A percentile compares a stretch with the other conserved stretches of the same genome.
These are phyloP conservation scores for Dendrolimus houi DNA, from an alignment of 2,888 invertebrate species.

Conservation along the genomic window DNA sequence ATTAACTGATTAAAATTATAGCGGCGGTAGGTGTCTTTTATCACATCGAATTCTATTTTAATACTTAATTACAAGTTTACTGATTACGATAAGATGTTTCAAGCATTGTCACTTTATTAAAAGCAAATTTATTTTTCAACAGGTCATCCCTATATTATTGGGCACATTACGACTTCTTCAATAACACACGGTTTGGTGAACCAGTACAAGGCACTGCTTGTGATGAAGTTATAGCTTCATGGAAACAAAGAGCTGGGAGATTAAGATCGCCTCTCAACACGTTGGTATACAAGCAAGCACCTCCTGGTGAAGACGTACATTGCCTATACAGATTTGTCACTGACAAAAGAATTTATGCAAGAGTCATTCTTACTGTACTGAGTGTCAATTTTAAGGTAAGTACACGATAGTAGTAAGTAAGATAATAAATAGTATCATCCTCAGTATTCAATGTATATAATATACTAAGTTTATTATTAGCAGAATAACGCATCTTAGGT, in stretches of 20 bases:
- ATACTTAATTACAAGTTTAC: too few relatives aligned
- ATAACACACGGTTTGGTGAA: conserved; percentile 91
- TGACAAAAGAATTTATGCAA: conserved; percentile 86
- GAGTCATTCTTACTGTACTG: conserved; percentile 86
- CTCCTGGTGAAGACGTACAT: conserved; percentile 83
- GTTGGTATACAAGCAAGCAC: conserved; percentile 88
- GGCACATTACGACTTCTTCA: conserved; percentile 96
- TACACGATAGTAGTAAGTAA: neutral
- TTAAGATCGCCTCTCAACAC: conserved; percentile 91
- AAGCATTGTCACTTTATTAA: too few relatives aligned
- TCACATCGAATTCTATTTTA: too few relatives aligned
- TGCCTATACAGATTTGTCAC: conserved; percentile 91
- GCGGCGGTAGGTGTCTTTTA: too few relatives aligned
- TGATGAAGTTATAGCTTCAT: conserved; percentile 91
- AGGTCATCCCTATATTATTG: conserved; percentile 94
- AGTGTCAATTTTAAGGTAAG: conserved; percentile 87
- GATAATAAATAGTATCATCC: too few relatives aligned
- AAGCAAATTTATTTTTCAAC: conserved; percentile 10
- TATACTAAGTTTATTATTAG: too few relatives aligned
- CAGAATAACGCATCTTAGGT: too few relatives aligned
- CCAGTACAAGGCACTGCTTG: conserved; percentile 88
- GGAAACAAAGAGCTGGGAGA: conserved; percentile 85
- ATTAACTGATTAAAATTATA: too few relatives aligned
- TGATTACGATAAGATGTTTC: too few relatives aligned
- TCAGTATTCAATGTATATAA: too few relatives aligned